phyloP scores from a whole-genome alignment of 1,140 invertebrate species.

The Monochamus saltuarius region DNA sequence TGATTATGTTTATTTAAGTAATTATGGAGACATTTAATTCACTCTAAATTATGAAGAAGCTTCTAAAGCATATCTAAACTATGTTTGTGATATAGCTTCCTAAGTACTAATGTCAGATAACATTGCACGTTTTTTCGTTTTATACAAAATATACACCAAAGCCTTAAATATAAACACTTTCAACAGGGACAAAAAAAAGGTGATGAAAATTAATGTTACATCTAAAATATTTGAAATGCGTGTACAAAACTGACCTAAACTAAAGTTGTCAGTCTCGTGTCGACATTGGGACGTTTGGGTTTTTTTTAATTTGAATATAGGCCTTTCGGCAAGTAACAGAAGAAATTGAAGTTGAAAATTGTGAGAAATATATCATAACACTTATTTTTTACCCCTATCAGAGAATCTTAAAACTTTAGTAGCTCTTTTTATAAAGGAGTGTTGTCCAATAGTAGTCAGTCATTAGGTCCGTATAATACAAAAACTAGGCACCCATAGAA shows the following conservation, averaged over 20 bases:
- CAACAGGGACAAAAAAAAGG: too few relatives aligned
- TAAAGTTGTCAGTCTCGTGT: not conserved
- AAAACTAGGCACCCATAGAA: slow-evolving; percentile 44
- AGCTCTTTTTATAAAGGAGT: slow-evolving; percentile 21
- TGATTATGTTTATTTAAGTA: slow-evolving; percentile 4
- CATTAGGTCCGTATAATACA: slow-evolving; percentile 34
- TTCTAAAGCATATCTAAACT: slow-evolving; percentile 3
- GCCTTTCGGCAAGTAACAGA: too few relatives aligned
- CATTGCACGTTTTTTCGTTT: slow-evolving; percentile 12
- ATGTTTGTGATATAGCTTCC: too few relatives aligned
- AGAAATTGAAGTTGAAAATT: too few relatives aligned
- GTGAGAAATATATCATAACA: not conserved
- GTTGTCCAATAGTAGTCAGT: slow-evolving; percentile 39
- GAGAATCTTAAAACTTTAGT: not conserved
- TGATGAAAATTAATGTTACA: too few relatives aligned
- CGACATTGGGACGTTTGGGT: not conserved
- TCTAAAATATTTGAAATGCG: too few relatives aligned
- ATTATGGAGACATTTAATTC: not conserved
- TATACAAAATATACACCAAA: slow-evolving; percentile 11
- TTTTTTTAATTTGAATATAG: not conserved
- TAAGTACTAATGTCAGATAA: slow-evolving; percentile 4
- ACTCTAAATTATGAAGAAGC: slow-evolving; percentile 1
- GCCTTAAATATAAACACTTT: not conserved
- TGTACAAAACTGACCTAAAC: too few relatives aligned
- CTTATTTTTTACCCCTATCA: too few relatives aligned